Evolutionary conservation across 2,113 vertebrate species (phyloP), one percentile per base, ranked within the genome.

Genomic region (Syngnathus typhle): DNA sequence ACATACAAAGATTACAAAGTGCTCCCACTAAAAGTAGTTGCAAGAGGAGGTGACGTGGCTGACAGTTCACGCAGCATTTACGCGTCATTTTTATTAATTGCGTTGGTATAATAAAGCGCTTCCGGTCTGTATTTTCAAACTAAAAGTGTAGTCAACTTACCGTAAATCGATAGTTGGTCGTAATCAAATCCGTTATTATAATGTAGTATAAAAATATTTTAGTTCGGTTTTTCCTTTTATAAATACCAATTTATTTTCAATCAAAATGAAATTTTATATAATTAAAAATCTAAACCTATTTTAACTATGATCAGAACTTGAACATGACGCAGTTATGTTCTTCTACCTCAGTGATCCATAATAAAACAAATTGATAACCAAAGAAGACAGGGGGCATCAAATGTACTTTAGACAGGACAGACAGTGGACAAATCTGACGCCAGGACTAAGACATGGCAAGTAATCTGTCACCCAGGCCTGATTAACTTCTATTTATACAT

Each of bases 31-130:
- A 63, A 73, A 74, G 60, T 54, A 27, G 7, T 13, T 23, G 59
- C 23, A 16, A 60, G 77, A 66, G 81, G 80, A 71, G 87, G 82
- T 90, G 89, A 91, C 89, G 90, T 91, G 90, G 90, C 89, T 82
- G 81, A 79, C 74, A 75, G 70, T 61, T 47, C 47, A 16, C 4
- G 5, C 32, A 21, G 6, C n/a, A 39, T 13, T 32, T 13, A 23
- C 7, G 5, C 7, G 15, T 46, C 16, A 13, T 12, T 58, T 52
- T 67, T 15, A 32, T 13, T 58, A 19, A 47, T 13, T 18, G 1
- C 1, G 3, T 4, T 11, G 5, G 18, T 19, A 11, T 9, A 2
- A 4, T 0, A 1, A 15, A 32, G 6, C 12, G 12, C 7, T 84
- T 78, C 73, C 69, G 60, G 39, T 64, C 0, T 0, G 0, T 0